These are phyloP conservation scores for Amblyopsis hoosieri DNA, from an alignment of 2,797 vertebrate genomes.

Conservation along the genomic window DNA sequence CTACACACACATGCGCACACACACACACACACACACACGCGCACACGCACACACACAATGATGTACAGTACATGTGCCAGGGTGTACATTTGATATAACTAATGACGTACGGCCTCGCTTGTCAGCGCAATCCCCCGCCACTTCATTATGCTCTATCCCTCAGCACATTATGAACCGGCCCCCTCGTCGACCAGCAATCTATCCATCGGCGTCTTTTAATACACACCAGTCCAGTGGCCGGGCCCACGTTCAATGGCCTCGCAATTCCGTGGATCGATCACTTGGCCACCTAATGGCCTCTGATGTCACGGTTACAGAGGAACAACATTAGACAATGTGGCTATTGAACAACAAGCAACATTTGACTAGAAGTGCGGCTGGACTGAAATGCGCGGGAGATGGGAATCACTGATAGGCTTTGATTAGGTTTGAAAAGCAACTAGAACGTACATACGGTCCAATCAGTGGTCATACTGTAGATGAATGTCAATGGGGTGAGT, in stretches of 20 bases:
- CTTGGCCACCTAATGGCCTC: slow-evolving; percentile 14
- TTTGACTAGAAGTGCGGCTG: neutral
- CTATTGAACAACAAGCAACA: neutral
- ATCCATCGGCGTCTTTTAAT: slow-evolving; percentile 42
- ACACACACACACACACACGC: slow-evolving; percentile 8
- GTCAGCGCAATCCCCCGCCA: slow-evolving; percentile 68
- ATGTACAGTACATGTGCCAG: slow-evolving; percentile 8
- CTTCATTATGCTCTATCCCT: slow-evolving; percentile 64
- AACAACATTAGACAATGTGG: neutral
- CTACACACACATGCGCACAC: slow-evolving; percentile 36
- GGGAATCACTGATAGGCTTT: slow-evolving; percentile 12
- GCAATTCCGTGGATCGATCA: slow-evolving; percentile 27
- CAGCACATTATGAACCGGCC: slow-evolving; percentile 53
- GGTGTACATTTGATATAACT: slow-evolving; percentile 57
- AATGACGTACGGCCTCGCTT: slow-evolving; percentile 65
- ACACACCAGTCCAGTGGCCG: slow-evolving; percentile 19
- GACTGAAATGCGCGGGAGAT: neutral
- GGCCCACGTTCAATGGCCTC: slow-evolving; percentile 21
- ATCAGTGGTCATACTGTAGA: slow-evolving; percentile 44
- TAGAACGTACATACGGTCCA: slow-evolving; percentile 23
- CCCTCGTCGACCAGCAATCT: slow-evolving; percentile 24
- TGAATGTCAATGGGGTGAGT: no score
- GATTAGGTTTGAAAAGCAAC: neutral
- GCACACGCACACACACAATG: neutral
- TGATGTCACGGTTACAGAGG: neutral